Base-by-base conservation (phyloP, 2,797 vertebrate genomes). In the Sebastolobus altivelis region DNA sequence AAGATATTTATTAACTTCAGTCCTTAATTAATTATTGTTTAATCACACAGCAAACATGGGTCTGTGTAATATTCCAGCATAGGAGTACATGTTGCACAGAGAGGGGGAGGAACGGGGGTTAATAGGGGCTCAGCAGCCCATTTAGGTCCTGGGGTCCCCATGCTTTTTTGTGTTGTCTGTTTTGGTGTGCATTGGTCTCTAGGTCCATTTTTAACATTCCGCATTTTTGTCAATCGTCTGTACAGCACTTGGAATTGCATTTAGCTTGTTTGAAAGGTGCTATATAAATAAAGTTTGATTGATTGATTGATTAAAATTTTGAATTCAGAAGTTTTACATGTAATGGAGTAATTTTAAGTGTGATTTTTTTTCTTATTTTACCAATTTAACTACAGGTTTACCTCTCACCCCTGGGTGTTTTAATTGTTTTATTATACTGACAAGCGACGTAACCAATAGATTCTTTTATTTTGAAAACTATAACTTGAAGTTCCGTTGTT, bases 401-500 rank as follows among this genome's bases (percentile, higher is more conserved):
- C 22, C 18, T 6, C 6, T 7, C 49, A 52, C 49, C 0, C 46
- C 43, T 46, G 16, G 29, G 22, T 4, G 8, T 5, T 59, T 59
- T 33, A 1, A 1, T 55, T 7, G 18, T 35, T 35, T 68, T 4
- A 6, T 16, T 14, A n/a, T 5, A 11, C 25, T 22, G 0, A 66
- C 49, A 65, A 38, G 20, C 20, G 25, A 29, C 7, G 10, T 38
- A 14, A 14, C 5, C 12, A 2, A 8, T 43, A 1, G 12, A 3
- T 10, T 0, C 0, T 75, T 84, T 92, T 91, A 88, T 85, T 89
- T 73, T 88, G 85, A 88, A 88, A 0, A 4, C 0, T 1, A 0
- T 0, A 2, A 83, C 43, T 80, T 82, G 90, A 83, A 27, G 65
- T 75, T 1, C 2, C 13, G 2, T 1, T 1, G 16, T 12, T 0